A percentile compares a stretch with the other conserved stretches of the same genome.
Conservation (phyloP, 2,888 invertebrate species). For the Lordiphosa fenestrarum region DNA sequence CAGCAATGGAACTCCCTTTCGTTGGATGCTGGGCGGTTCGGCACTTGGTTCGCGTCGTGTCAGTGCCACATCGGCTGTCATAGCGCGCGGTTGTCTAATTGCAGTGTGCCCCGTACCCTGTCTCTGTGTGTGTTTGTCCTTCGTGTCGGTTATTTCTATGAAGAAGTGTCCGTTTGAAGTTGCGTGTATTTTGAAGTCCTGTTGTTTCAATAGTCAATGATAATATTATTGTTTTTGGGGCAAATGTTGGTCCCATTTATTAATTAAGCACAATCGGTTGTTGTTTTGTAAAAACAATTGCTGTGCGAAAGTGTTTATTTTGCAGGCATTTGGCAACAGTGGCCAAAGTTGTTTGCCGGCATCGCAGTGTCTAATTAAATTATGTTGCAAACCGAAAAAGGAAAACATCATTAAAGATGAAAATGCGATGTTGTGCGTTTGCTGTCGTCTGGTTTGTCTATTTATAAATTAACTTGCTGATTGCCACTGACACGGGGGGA, state of each 20-base stretch:
- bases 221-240: slow-evolving; percentile 45
- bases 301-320: slow-evolving; percentile 27
- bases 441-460: slow-evolving; percentile 37
- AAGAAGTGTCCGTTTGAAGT: slow-evolving; percentile 26
- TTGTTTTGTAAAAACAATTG: slow-evolving; percentile 29
- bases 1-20: slow-evolving; percentile 2
- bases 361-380: slow-evolving; percentile 53
- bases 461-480: slow-evolving; percentile 52
- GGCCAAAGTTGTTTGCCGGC: slow-evolving; percentile 31
- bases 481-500: slow-evolving; percentile 8
- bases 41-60: slow-evolving; percentile 8
- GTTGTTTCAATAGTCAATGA: slow-evolving; percentile 44
- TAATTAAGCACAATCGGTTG: slow-evolving; percentile 34
- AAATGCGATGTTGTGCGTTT: slow-evolving; percentile 35
- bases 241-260: slow-evolving; percentile 16
- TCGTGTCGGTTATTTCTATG: slow-evolving; percentile 5
- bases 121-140: slow-evolving; percentile 11
- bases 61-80: slow-evolving; percentile 63
- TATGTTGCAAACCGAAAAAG: slow-evolving; percentile 42
- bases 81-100: slow-evolving; percentile 38
- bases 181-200: slow-evolving; percentile 17
- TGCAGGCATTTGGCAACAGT: slow-evolving; percentile 6
- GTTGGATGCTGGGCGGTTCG: slow-evolving; percentile 20
- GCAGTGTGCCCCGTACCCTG: neutral
- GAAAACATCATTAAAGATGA: slow-evolving; percentile 25